Conservation (phyloP, 2,888 invertebrate species). For the Rambutsinella grinnellia region DNA sequence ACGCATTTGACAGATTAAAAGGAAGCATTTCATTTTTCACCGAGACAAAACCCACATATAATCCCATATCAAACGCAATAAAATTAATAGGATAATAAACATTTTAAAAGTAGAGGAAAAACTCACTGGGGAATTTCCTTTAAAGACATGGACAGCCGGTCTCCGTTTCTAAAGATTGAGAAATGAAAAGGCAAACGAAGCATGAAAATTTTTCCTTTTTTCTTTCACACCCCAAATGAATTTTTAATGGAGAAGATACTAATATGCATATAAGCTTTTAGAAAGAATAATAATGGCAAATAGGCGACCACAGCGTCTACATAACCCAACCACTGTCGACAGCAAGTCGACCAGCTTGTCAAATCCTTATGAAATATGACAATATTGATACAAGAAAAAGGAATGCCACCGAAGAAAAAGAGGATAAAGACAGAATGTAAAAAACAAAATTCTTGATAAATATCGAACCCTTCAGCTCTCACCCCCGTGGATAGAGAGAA, state of each 20-base stretch:
- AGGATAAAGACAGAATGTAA: neutral
- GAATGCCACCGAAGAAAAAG: neutral
- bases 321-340: too few relatives aligned
- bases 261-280: neutral
- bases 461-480: neutral
- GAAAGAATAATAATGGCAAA: neutral
- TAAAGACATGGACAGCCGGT: neutral
- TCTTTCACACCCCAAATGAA: slow-evolving; percentile 24
- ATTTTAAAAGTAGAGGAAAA: neutral
- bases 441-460: neutral
- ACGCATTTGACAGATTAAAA: too few relatives aligned
- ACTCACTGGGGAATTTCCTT: slow-evolving; percentile 33
- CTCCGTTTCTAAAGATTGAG: slow-evolving; percentile 14
- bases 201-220: slow-evolving; percentile 11
- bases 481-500: too few relatives aligned
- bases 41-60: too few relatives aligned
- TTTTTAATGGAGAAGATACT: slow-evolving; percentile 36
- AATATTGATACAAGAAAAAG: neutral
- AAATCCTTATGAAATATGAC: neutral
- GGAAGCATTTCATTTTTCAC: too few relatives aligned
- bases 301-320: too few relatives aligned
- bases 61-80: neutral
- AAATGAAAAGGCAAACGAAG: slow-evolving; percentile 36
- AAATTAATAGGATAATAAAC: neutral
- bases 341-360: neutral